phyloP scores from a whole-genome alignment of 1,140 invertebrate genomes.

The Semibalanus balanoides region DNA sequence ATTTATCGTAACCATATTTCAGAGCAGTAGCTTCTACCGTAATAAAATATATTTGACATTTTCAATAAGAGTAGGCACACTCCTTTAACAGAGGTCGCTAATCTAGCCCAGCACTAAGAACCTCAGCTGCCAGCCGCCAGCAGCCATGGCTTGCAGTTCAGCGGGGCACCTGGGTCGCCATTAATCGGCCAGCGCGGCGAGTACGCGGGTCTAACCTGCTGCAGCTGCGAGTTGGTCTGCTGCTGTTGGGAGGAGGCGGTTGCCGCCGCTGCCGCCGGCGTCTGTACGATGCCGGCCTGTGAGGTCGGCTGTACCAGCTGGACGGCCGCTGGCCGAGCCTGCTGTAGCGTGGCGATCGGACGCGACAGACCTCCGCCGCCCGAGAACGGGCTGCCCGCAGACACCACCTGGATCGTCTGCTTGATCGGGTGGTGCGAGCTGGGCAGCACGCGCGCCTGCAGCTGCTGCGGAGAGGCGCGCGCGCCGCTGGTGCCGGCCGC shows the following conservation, averaged over 20 bases:
- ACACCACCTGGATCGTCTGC: constrained; percentile 40
- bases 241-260: constrained; percentile 13
- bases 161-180: no score
- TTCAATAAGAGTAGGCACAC: no score
- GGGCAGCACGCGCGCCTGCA: constrained; percentile 27
- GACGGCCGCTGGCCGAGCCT: constrained; percentile 16
- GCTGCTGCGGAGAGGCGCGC: constrained; percentile 25
- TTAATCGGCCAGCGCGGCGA: no score
- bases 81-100: no score
- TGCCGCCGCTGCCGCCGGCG: constrained; percentile 14
- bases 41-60: no score
- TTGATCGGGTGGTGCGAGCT: constrained; percentile 30
- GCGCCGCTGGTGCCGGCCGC: constrained; percentile 19
- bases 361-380: constrained; percentile 15
- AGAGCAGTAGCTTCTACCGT: no score
- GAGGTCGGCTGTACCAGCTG: constrained; percentile 14
- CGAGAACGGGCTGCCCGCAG: constrained; percentile 12
- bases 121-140: not conserved
- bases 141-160: not conserved
- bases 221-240: constrained; percentile 11
- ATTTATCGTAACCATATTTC: no score
- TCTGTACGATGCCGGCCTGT: constrained; percentile 17
- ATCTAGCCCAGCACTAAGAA: no score
- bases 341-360: constrained; percentile 10
- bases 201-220: not conserved